Conservation (phyloP, 2,797 vertebrate species). For the Tragopan temminckii region DNA sequence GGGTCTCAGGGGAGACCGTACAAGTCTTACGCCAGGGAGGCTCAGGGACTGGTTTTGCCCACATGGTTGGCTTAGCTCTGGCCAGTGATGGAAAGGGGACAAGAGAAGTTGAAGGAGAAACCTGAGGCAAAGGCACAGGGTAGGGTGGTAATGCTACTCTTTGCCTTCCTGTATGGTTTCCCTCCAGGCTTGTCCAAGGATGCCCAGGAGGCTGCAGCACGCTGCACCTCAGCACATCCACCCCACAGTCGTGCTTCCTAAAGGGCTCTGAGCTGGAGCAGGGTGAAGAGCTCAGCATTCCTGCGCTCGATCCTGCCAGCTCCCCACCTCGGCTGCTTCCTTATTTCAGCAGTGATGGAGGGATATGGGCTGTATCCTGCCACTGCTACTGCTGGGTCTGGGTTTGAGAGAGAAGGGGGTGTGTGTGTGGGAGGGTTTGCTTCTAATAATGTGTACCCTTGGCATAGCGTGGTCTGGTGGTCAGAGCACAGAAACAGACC, state of each 20-base stretch:
- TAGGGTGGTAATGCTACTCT: not conserved
- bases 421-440: not conserved
- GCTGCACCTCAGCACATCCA: constrained; percentile 61
- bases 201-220: constrained; percentile 41
- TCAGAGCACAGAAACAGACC: not conserved
- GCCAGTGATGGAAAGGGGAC: not conserved
- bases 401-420: not conserved
- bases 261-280: not conserved
- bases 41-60: not conserved
- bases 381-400: not conserved
- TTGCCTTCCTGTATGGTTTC: not conserved
- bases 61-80: not conserved
- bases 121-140: not conserved
- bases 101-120: constrained; percentile 7
- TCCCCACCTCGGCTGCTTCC: not conserved
- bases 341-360: not conserved
- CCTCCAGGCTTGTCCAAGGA: constrained; percentile 39
- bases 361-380: not conserved
- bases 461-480: constrained; percentile 24
- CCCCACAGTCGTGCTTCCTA: constrained; percentile 7
- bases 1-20: accelerated
- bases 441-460: constrained; percentile 63
- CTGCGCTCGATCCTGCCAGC: constrained; percentile 1
- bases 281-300: not conserved
- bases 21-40: not conserved